Conservation (phyloP, 2,113 vertebrate genomes). For the Corythornis vintsioides region DNA sequence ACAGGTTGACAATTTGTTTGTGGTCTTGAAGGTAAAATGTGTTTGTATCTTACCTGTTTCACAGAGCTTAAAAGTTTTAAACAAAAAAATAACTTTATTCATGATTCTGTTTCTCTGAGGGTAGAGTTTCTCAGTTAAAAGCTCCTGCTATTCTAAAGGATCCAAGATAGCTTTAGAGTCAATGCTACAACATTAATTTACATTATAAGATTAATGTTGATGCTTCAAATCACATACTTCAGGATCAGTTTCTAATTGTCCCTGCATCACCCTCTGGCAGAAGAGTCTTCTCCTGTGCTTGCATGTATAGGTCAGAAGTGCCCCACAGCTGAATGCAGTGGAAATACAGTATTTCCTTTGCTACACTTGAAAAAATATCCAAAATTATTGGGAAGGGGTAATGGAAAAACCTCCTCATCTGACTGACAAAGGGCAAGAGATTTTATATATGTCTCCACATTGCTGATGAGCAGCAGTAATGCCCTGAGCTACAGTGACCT, state of each 20-base stretch:
- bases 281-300: not conserved
- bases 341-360: not conserved
- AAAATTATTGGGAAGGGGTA: accelerated
- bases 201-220: accelerated
- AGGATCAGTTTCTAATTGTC: not conserved
- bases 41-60: not conserved
- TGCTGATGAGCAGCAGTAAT: not conserved
- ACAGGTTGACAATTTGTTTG: not conserved
- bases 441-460: not conserved
- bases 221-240: not conserved
- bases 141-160: not conserved
- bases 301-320: not conserved
- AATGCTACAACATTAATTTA: not conserved
- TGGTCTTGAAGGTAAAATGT: not conserved
- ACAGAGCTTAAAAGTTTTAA: not conserved
- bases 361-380: not conserved
- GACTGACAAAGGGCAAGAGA: not conserved
- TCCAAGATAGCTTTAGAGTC: not conserved
- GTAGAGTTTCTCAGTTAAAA: not conserved
- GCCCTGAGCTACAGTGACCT: not conserved
- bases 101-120: not conserved
- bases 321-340: not conserved
- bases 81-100: not conserved
- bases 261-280: not conserved
- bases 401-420: not conserved